These are phyloP conservation scores for Acanthosepion lycidas DNA, from an alignment of 2,888 invertebrate genomes.

Conservation along the genomic window DNA sequence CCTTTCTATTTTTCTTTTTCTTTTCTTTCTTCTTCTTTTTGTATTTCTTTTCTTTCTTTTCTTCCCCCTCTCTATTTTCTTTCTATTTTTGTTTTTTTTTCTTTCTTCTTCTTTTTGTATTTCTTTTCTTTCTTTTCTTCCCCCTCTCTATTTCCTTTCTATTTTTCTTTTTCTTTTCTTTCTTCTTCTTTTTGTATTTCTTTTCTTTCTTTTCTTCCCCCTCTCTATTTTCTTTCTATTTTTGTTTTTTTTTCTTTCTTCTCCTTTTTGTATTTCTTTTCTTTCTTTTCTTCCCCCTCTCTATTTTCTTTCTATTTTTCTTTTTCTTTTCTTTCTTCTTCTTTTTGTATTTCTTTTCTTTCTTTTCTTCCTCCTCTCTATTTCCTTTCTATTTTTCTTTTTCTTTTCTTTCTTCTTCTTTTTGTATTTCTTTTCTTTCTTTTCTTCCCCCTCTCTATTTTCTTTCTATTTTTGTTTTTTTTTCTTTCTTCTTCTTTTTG, in stretches of 20 bases:
- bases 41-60: not conserved
- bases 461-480: too few species aligned
- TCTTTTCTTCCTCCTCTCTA: not conserved
- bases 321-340: not conserved
- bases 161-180: not conserved
- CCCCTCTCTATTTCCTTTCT: not conserved
- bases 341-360: too few species aligned
- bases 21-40: not conserved
- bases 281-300: not conserved
- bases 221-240: not conserved
- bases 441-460: too few species aligned
- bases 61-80: not conserved
- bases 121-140: not conserved
- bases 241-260: not conserved
- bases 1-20: not conserved
- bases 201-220: not conserved
- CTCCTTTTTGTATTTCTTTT: not conserved
- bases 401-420: not conserved
- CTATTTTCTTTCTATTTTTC: not conserved
- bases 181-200: not conserved
- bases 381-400: not conserved
- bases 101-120: not conserved
- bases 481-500: rapidly evolving
- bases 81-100: not conserved
- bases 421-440: not conserved